Base-by-base conservation (phyloP, 2,797 vertebrate genomes). In the Siniperca obscura region DNA sequence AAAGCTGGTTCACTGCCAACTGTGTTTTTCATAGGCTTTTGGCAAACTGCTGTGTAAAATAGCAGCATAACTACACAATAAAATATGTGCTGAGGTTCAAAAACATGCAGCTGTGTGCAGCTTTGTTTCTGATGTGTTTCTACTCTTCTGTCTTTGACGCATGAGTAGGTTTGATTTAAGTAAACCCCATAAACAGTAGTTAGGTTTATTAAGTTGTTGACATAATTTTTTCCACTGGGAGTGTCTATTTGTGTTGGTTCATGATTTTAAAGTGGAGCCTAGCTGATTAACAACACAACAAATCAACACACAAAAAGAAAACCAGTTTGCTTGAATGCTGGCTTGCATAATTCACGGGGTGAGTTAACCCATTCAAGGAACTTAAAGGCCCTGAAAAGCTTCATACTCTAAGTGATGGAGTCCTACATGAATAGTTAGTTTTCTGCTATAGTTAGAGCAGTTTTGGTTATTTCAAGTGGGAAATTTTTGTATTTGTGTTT, bases 1-100 rank as follows among this genome's bases (percentile, higher is more conserved):
- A 4, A 30, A 36, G n/a, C 38, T 46, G 46, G 7, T 25, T 53
- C 25, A n/a, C 21, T 70, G 55, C 67, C 17, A 14, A 5, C 36
- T 78, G 68, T 59, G 52, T 44, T 67, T 70, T 50, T 70, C 22
- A 62, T 71, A 9, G 7, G 13, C n/a, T 48, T 74, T 65, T 79
- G 70, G 17, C 46, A 69, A 77, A 73, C 27, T 48, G 38, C 38
- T 48, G 52, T 38, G 46, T 2, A n/a, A 68, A 76, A 73, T 3
- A n/a, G n/a, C 48, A 57, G 25, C 48, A 53, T 40, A n/a, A 34
- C 42, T 42, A 1, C 57, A 59, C 10, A 38, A 44, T 30, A 25
- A 38, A 65, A 22, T 3, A 30, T 34, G 48, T 22, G 40, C 21
- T 25, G 53, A 53, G 12, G n/a, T 44, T 70, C 13, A 34, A 42